These are phyloP conservation scores for Lota lota DNA, from an alignment of 2,113 vertebrate species.

Conservation along the genomic window DNA sequence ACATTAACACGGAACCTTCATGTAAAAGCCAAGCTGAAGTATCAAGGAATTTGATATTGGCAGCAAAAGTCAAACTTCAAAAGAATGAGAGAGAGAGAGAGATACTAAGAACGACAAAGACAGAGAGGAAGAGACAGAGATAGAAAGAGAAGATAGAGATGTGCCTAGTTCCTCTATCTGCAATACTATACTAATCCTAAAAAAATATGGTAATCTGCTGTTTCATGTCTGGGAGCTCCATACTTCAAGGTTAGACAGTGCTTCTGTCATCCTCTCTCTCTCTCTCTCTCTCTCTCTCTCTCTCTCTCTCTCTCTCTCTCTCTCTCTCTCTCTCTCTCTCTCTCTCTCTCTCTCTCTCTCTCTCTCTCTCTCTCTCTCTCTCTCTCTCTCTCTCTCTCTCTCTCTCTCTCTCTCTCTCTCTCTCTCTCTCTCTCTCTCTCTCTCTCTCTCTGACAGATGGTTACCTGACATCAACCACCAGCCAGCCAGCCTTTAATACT, in stretches of 20 bases:
- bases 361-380: conserved; percentile 1
- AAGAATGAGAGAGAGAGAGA: conserved; percentile 9
- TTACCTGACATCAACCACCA: conserved; percentile 64
- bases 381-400: conserved; percentile 9
- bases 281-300: neutral
- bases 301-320: neutral
- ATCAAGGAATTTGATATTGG: conserved; percentile 38
- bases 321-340: conserved; percentile 2
- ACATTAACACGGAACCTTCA: too few species aligned
- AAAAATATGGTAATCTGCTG: conserved; percentile 44
- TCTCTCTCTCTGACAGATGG: conserved; percentile 52
- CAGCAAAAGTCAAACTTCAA: conserved; percentile 40
- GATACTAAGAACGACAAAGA: neutral
- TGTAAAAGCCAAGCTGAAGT: too few species aligned
- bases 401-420: neutral
- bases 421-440: neutral
- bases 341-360: neutral
- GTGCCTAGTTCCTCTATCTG: conserved; percentile 9
- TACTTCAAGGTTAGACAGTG: conserved; percentile 62
- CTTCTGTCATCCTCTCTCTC: conserved; percentile 32
- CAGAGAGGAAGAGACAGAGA: neutral
- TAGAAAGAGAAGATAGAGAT: conserved; percentile 3
- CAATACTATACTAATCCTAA: conserved; percentile 43
- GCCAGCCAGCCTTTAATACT: conserved; percentile 52
- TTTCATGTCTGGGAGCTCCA: conserved; percentile 44